Evolutionary conservation across 2,888 invertebrate species (phyloP).

Genomic region (Biston stratarius): DNA sequence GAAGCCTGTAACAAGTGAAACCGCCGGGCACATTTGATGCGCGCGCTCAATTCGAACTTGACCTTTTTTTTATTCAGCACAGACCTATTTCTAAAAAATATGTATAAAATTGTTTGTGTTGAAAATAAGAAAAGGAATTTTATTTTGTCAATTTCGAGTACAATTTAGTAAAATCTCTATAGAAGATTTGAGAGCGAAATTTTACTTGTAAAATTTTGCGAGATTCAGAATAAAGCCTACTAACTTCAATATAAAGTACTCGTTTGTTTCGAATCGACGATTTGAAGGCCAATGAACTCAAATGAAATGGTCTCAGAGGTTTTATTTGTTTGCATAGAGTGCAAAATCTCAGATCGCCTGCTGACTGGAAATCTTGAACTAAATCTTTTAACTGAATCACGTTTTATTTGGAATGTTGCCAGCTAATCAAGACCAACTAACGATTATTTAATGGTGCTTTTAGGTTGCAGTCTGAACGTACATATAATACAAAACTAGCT

Average conservation of each 20-base stretch:
- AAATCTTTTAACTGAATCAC: slow-evolving; percentile 5
- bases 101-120: background rate
- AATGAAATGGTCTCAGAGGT: slow-evolving; percentile 26
- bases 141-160: background rate
- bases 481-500: background rate
- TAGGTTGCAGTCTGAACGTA: background rate
- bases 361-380: slow-evolving; percentile 8
- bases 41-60: no score
- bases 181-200: background rate
- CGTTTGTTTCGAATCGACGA: slow-evolving; percentile 3
- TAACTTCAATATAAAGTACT: slow-evolving; percentile 10
- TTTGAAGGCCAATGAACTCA: slow-evolving; percentile 15
- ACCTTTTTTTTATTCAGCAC: no score
- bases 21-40: no score
- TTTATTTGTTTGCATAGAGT: background rate
- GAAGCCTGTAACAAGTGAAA: no score
- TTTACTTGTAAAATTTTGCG: slow-evolving; percentile 2
- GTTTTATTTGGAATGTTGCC: slow-evolving; percentile 5
- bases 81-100: no score
- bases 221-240: slow-evolving; percentile 5
- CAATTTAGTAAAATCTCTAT: background rate
- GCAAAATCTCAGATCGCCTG: slow-evolving; percentile 1
- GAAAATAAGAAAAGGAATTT: background rate
- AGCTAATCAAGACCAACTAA: slow-evolving; percentile 9
- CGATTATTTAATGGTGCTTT: slow-evolving; percentile 2